Base-by-base conservation (phyloP, 2,113 vertebrate species). In the Ovis aries region DNA sequence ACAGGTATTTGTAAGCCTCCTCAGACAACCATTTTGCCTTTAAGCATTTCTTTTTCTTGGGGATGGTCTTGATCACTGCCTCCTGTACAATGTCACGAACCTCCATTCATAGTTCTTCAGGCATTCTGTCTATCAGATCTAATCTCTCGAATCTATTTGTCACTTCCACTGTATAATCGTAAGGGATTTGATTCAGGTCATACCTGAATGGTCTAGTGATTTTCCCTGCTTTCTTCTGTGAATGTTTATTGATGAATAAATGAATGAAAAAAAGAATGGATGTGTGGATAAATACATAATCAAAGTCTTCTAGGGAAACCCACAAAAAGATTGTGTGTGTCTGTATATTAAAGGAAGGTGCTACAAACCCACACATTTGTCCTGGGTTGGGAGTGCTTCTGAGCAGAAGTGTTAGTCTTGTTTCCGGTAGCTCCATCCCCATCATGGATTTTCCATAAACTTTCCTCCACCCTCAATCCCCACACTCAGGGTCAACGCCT, bases 401-500 rank as follows among this genome's bases (percentile, higher is more conserved):
- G 43, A 81, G 88, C 36, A 62, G 88, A 48, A 82, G 21, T 5
- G 7, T 81, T 4, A 15, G 29, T 7, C 12, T 31, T 23, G 3
- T 31, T 15, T 21, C 48, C 9, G 0, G 13, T 40, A 82, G n/a
- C 74, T 36, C 67, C 40, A 6, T 4, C 16, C 29, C 77, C 50
- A 78, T 14, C 50, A 8, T 1, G 4, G 10, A 88, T 94, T 71
- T 62, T 77, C 43, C 36, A 23, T 16, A 5, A 13, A 16, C 33
- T 33, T 1, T 16, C 23, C 64, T 45, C 45, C 3, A 25, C 1
- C n/a, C 27, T 10, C 0, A 55, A 1, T 23, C 50, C 33, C 55
- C 84, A 40, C 43, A 40, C 33, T 27, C 40, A 43, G 55, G 50
- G 36, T 78, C 80, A 52, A 52, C 1, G 12, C 64, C 85, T 90